Conservation (phyloP, 2,113 vertebrate genomes). For the Passer domesticus region DNA sequence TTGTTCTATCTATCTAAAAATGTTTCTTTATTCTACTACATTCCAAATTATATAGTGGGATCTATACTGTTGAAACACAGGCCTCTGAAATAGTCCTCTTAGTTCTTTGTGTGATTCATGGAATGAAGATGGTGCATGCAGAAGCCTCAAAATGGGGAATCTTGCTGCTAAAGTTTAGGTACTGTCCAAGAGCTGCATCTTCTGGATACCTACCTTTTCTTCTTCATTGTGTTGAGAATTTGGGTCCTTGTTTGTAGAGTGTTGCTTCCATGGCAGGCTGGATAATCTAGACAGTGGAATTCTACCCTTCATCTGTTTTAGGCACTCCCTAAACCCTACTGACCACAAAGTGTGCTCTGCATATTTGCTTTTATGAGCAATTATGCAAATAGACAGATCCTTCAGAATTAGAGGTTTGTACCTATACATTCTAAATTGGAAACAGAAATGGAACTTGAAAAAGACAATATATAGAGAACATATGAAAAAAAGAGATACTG, state of each 20-base stretch:
- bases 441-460: not conserved
- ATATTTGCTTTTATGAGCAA: not conserved
- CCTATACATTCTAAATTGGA: not conserved
- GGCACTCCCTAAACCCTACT: not conserved
- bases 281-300: not conserved
- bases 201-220: not conserved
- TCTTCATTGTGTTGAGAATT: not conserved
- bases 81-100: not conserved
- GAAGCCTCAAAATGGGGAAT: not conserved
- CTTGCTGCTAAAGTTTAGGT: not conserved
- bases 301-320: not conserved
- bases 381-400: not conserved
- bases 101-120: not conserved
- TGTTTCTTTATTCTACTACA: not conserved
- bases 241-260: not conserved
- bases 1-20: not conserved
- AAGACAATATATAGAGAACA: not conserved
- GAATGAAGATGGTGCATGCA: accelerated
- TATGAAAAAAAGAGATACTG: not conserved
- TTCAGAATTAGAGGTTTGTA: not conserved
- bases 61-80: not conserved
- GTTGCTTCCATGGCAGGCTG: not conserved
- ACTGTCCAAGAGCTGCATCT: not conserved
- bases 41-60: not conserved
- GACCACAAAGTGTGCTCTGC: not conserved